Evolutionary conservation across 2,113 vertebrate genomes (phyloP).

Genomic region (Hemibagrus wyckioides): DNA sequence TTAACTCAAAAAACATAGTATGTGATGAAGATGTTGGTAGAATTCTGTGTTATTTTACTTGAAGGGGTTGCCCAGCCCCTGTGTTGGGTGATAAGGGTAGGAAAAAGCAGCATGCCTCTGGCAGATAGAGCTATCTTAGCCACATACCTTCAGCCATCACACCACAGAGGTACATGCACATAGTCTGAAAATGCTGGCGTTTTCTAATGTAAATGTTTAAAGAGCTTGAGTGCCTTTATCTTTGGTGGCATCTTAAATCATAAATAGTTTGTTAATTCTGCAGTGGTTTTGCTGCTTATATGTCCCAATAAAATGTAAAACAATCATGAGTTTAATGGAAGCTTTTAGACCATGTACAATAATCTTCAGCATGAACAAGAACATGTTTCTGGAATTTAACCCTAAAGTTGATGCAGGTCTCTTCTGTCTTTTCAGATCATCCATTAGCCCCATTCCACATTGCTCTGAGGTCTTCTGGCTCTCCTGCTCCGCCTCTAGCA

Average conservation of each 20-base stretch:
- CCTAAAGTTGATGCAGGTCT: background rate
- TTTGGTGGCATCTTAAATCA: background rate
- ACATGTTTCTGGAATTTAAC: background rate
- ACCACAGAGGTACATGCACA: conserved; percentile 49
- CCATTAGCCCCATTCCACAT: conserved; percentile 3
- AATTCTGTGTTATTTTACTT: conserved; percentile 47
- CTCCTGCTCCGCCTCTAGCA: conserved; percentile 55
- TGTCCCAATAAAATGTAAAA: background rate
- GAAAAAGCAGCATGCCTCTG: conserved; percentile 62
- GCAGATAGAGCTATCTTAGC: conserved; percentile 77
- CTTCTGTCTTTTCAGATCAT: conserved; percentile 40
- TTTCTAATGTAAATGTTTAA: conserved; percentile 13
- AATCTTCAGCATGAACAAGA: background rate
- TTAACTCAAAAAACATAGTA: conserved; percentile 8
- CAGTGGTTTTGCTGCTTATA: too few relatives aligned
- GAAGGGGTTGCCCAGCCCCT: conserved; percentile 61
- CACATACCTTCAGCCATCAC: conserved; percentile 67
- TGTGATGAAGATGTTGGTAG: conserved; percentile 26
- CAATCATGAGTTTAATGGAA: background rate
- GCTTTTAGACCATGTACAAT: background rate
- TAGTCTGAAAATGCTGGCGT: conserved; percentile 30
- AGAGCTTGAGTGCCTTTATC: too few relatives aligned
- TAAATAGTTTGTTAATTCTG: background rate
- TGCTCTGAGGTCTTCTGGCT: conserved; percentile 37
- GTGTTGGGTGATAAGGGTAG: conserved; percentile 67